Conservation (phyloP, 2,888 invertebrate species). For the Venustoraphidia nigricollis region DNA sequence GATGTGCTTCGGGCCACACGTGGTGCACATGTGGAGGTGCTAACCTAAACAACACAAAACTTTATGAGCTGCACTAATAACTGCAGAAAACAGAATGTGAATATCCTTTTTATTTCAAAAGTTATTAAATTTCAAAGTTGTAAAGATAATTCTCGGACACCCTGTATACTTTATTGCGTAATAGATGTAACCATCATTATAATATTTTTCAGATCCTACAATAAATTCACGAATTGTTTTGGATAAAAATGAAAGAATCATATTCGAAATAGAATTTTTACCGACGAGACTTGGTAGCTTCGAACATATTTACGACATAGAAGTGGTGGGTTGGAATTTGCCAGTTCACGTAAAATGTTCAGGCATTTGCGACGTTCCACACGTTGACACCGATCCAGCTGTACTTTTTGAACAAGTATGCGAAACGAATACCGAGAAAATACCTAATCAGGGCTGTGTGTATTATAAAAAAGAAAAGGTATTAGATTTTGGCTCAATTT, state of each 20-base stretch:
- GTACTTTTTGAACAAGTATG: slow-evolving; percentile 18
- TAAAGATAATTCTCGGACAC: no score
- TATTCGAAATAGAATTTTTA: slow-evolving; percentile 16
- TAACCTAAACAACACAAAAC: no score
- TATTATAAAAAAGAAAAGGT: slow-evolving; percentile 17
- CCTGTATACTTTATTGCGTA: no score
- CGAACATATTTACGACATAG: slow-evolving; percentile 17
- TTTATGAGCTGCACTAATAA: no score
- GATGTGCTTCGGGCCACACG: no score
- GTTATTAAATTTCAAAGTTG: no score
- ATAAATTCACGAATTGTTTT: slow-evolving; percentile 11
- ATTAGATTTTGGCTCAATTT: slow-evolving; percentile 21
- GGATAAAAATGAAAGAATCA: slow-evolving; percentile 12
- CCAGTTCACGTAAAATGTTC: slow-evolving; percentile 16
- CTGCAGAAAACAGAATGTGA: no score
- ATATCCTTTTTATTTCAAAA: no score
- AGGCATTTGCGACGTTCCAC: slow-evolving; percentile 22
- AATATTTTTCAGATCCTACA: not conserved
- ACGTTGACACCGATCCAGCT: slow-evolving; percentile 18
- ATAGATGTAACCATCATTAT: not conserved
- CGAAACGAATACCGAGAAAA: slow-evolving; percentile 13
- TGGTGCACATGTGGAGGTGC: no score
- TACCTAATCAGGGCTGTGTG: slow-evolving; percentile 13
- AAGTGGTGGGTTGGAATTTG: slow-evolving; percentile 17
- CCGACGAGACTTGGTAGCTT: slow-evolving; percentile 18